Conservation (phyloP, 2,113 vertebrate species). For the Apeltes quadracus region DNA sequence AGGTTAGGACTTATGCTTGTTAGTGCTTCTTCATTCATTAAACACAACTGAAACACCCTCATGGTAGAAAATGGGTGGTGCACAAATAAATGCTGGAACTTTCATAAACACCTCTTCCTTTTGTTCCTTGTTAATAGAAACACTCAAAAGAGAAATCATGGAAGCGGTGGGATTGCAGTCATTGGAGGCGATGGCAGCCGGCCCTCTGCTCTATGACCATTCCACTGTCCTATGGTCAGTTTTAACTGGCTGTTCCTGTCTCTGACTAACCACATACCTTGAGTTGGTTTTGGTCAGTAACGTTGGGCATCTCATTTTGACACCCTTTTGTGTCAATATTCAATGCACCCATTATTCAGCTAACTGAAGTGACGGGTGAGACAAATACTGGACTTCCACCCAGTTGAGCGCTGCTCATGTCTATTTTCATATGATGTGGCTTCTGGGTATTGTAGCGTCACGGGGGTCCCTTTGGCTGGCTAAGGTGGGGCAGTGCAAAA, state of each 20-base stretch:
- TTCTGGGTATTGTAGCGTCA: no score
- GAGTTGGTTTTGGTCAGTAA: no score
- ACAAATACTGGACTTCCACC: neutral
- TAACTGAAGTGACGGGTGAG: neutral
- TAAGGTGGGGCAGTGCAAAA: no score
- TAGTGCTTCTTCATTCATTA: neutral
- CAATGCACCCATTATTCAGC: no score
- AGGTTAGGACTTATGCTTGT: neutral
- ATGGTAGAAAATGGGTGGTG: neutral
- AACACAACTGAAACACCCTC: neutral
- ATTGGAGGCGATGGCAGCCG: neutral
- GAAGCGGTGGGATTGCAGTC: no score
- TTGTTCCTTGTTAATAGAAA: neutral
- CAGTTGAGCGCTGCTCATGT: neutral
- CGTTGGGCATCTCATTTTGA: neutral
- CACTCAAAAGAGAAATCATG: neutral
- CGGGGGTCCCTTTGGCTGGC: no score
- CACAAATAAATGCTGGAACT: neutral
- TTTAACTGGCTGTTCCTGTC: neutral
- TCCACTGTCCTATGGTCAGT: neutral
- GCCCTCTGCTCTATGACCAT: neutral
- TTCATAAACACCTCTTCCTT: no score
- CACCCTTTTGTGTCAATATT: neutral
- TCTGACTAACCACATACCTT: no score
- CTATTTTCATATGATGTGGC: neutral